Evolutionary conservation across 2,797 vertebrate species (phyloP), one percentile per base, ranked within the genome.

Genomic region (Chrysocyon brachyurus): DNA sequence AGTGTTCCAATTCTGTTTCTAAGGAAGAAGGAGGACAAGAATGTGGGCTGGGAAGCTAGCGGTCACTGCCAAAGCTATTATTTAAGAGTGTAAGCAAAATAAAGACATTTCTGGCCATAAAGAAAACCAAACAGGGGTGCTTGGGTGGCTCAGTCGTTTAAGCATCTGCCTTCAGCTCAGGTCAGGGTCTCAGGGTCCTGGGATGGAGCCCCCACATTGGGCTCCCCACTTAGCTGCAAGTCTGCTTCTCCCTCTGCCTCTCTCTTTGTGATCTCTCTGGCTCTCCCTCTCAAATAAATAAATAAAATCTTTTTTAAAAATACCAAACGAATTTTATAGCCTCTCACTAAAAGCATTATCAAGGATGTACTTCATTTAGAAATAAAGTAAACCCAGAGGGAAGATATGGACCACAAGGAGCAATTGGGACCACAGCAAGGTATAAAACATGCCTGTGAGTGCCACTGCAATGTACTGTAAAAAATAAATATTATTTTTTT

Each of bases 281-380:
- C 40, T 46, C 40, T 46, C 40, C 40, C 40, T 46, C 40, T 46
- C 40, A 7, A 7, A 46, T 46, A 46, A 46, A 46, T 46, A 46
- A 46, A 46, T 46, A 7, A 46, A 46, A 46, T 46, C 40, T 46
- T 46, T 46, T 46, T 46, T 46, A 46, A 46, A 46, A 46, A 63
- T n/a, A 52, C 26, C n/a, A 24, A 93, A 33, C 59, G 46, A 82
- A 77, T 56, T 93, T 61, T 17, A 81, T n/a, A 92, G 63, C 68
- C 68, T 52, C 31, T 83, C 73, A 49, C 57, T 75, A 84, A 94
- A 89, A 81, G 68, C 40, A 31, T 19, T 24, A 72, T 40, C 64
- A 49, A 94, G 68, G 49, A 85, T n/a, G 22, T 6, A 63, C 8
- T 90, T 85, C 19, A 57, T 33, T 81, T 86, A 90, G 90, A 97